These are phyloP conservation scores for Heterodera carotae DNA, from an alignment of 1,140 invertebrate genomes.

Conservation along the genomic window DNA sequence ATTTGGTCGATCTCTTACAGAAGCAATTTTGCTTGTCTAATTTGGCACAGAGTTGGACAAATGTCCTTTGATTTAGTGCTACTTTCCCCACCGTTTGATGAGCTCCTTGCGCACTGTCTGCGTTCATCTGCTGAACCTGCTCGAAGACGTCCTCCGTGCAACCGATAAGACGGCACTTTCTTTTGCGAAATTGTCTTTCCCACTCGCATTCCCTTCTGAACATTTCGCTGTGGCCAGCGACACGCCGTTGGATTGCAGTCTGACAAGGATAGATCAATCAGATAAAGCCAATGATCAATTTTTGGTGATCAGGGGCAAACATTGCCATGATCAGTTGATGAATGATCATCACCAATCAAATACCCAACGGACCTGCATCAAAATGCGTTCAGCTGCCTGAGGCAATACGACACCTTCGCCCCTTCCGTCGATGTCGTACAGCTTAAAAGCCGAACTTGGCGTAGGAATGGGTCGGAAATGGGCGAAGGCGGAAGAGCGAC, in stretches of 20 bases:
- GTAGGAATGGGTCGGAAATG: slow-evolving; percentile 17
- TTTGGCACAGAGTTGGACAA: no score
- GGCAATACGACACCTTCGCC: slow-evolving; percentile 35
- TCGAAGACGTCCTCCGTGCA: slow-evolving; percentile 54
- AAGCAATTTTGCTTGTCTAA: no score
- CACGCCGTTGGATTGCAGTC: slow-evolving; percentile 40
- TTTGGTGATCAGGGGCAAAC: no score
- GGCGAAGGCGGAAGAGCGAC: slow-evolving; percentile 24
- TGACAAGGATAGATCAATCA: slow-evolving; percentile 27
- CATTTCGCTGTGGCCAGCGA: slow-evolving; percentile 45
- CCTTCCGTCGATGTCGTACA: slow-evolving; percentile 48
- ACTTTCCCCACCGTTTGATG: slow-evolving; percentile 20
- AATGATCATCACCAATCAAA: no score
- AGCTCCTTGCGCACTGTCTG: slow-evolving; percentile 15
- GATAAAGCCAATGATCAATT: not conserved
- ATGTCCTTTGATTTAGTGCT: no score
- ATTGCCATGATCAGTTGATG: no score
- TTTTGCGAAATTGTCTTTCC: slow-evolving; percentile 43
- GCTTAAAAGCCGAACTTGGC: slow-evolving; percentile 39
- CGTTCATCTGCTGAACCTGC: slow-evolving; percentile 41
- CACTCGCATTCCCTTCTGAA: slow-evolving; percentile 44
- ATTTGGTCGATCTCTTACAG: no score
- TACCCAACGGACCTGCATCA: slow-evolving; percentile 19
- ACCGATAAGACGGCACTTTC: slow-evolving; percentile 44
- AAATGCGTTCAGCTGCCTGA: slow-evolving; percentile 37